Conservation (phyloP, 2,113 vertebrate genomes). For the Chrysochloris asiatica region DNA sequence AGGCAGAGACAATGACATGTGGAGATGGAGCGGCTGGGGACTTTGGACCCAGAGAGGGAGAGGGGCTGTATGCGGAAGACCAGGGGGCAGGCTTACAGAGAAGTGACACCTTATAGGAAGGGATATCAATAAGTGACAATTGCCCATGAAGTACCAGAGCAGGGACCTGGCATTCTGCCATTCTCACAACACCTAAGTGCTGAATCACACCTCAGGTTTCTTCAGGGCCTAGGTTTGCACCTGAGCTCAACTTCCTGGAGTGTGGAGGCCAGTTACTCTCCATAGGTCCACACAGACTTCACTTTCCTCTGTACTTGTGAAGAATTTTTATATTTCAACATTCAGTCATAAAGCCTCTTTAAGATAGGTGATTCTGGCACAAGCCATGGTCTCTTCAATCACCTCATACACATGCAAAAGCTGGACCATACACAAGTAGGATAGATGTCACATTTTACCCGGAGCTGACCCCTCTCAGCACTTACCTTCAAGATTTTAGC, state of each 20-base stretch:
- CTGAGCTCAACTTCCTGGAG: neutral
- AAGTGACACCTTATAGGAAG: slow-evolving; percentile 10
- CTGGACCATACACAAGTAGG: neutral
- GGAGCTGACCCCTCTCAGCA: neutral
- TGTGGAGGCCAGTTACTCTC: neutral
- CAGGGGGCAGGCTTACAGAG: no score
- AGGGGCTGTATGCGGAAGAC: no score
- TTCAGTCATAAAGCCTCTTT: neutral
- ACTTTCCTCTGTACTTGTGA: neutral
- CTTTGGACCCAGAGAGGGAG: no score
- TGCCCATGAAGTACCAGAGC: neutral
- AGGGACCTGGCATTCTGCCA: neutral
- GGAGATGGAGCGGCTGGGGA: no score
- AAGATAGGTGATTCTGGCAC: neutral
- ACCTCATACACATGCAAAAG: neutral
- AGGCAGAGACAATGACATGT: no score
- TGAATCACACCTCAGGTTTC: neutral
- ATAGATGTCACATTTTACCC: neutral
- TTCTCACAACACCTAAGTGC: neutral
- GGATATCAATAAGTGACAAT: neutral
- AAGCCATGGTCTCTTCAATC: neutral
- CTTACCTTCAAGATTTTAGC: neutral
- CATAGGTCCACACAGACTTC: neutral
- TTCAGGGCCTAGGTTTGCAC: neutral
- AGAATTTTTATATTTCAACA: neutral